Conservation (phyloP, 2,113 vertebrate species). For the Anser brachyrhynchus region DNA sequence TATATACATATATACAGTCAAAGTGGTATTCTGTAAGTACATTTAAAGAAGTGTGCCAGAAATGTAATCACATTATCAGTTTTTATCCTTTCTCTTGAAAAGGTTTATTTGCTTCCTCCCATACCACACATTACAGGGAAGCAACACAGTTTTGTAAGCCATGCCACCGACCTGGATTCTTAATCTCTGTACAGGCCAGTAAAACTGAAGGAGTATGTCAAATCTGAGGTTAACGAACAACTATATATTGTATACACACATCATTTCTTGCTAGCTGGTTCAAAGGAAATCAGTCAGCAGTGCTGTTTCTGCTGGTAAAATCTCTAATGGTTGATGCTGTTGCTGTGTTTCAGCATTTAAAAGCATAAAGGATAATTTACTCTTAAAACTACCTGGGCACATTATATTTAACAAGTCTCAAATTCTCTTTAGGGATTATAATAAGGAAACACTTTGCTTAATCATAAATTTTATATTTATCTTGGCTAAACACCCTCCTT, state of each 20-base stretch:
- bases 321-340: not conserved
- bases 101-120: not conserved
- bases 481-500: slow-evolving; percentile 67
- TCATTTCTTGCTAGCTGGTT: not conserved
- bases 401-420: slow-evolving; percentile 69
- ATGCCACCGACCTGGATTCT: not conserved
- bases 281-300: not conserved
- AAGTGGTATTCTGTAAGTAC: not conserved
- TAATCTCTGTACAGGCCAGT: not conserved
- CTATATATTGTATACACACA: not conserved
- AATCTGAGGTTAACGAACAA: not conserved
- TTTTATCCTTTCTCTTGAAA: not conserved
- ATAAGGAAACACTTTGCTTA: slow-evolving; percentile 68
- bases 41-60: not conserved
- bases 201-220: not conserved
- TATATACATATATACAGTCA: not conserved
- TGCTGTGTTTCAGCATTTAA: slow-evolving; percentile 20
- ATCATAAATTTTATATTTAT: slow-evolving; percentile 75
- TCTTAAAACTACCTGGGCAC: slow-evolving; percentile 61
- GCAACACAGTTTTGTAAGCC: not conserved
- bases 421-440: slow-evolving; percentile 67
- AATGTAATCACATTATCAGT: not conserved
- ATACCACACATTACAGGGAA: not conserved
- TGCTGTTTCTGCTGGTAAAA: not conserved
- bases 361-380: slow-evolving; percentile 39